phyloP scores from a whole-genome alignment of 2,888 invertebrate genomes.

The Leptodirus hochenwartii region DNA sequence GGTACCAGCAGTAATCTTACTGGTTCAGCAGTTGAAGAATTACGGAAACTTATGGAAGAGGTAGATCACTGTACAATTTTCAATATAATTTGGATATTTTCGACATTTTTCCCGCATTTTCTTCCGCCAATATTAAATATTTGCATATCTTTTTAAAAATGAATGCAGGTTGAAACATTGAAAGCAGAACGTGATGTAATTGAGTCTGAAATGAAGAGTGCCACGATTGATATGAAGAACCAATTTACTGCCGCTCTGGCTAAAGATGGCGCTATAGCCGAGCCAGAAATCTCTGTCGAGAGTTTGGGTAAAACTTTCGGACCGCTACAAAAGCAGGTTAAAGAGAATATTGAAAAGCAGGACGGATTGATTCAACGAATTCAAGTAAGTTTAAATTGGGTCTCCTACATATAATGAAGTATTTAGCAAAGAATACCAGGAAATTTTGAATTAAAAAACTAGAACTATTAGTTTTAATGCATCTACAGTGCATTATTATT shows the following conservation, averaged over 20 bases:
- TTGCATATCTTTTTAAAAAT: too few relatives aligned
- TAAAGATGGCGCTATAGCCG: conserved; percentile 61
- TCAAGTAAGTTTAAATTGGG: conserved; percentile 29
- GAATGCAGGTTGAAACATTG: conserved; percentile 52
- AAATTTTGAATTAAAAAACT: conserved; percentile 1
- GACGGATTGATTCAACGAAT: conserved; percentile 48
- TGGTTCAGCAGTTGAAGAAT: conserved; percentile 40
- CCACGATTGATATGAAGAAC: conserved; percentile 65
- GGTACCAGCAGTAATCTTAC: conserved; percentile 31
- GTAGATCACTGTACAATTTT: conserved; percentile 23
- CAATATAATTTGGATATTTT: not conserved
- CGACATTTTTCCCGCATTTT: too few relatives aligned
- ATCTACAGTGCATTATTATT: too few relatives aligned
- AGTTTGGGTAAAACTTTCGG: conserved; percentile 56
- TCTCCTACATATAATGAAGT: conserved; percentile 2
- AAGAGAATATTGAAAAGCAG: conserved; percentile 56
- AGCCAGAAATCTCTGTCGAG: conserved; percentile 51
- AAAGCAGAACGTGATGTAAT: conserved; percentile 81
- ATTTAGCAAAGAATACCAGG: conserved; percentile 1
- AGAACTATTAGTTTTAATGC: conserved; percentile 1
- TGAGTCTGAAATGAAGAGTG: conserved; percentile 69
- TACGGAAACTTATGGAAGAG: conserved; percentile 63
- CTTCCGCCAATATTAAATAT: too few relatives aligned
- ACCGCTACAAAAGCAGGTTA: conserved; percentile 60
- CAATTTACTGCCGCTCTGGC: conserved; percentile 58